Conservation (phyloP, 2,797 vertebrate genomes). For the Tarsius wallacei region DNA sequence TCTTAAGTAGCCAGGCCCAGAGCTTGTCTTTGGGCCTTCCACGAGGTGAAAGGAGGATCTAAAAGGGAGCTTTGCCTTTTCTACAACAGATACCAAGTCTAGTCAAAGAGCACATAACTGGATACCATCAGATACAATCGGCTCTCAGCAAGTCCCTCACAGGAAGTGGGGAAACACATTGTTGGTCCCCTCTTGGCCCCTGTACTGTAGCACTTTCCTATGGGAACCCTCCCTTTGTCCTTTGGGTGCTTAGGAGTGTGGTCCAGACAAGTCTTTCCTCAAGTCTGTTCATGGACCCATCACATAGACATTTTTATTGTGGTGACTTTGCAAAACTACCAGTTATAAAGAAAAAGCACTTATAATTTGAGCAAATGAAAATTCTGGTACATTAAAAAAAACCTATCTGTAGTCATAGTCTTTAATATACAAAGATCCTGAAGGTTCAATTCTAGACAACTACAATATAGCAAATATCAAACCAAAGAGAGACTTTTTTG, state of each 20-base stretch:
- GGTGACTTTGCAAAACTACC: neutral
- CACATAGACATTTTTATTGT: neutral
- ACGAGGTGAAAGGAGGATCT: neutral
- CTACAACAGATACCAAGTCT: neutral
- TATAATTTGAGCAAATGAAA: slow-evolving; percentile 4
- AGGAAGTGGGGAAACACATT: neutral
- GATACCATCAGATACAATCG: neutral
- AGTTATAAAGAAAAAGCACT: neutral
- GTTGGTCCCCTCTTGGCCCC: neutral
- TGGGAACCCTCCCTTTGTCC: neutral
- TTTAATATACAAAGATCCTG: neutral
- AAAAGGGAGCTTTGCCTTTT: neutral
- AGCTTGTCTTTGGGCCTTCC: neutral
- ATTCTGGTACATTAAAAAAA: slow-evolving; percentile 20
- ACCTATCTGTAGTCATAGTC: neutral
- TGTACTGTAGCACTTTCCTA: no score
- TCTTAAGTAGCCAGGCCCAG: neutral
- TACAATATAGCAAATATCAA: neutral
- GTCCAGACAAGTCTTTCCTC: neutral
- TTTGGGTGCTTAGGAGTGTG: neutral
- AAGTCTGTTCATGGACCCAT: neutral
- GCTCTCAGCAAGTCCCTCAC: neutral
- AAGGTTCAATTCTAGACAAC: neutral
- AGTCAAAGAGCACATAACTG: neutral
- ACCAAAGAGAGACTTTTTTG: neutral